Percentiles rank a stretch among this genome's conserved stretches.
Evolutionary conservation across 2,113 vertebrate species (phyloP).

Genomic region (Athene cunicularia): DNA sequence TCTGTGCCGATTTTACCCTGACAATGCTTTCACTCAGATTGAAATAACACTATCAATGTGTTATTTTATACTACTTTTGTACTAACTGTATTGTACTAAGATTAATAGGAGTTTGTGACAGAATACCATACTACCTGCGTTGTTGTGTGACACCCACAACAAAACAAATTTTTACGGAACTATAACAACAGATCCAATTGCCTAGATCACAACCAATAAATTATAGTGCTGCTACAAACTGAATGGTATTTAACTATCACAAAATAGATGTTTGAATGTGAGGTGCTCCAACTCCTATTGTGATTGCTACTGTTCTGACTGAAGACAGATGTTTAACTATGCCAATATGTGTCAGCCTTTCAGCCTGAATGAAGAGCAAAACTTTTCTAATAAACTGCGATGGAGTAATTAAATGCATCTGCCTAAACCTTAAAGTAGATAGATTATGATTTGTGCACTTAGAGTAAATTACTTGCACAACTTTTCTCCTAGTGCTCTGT

Average conservation of each 20-base stretch:
- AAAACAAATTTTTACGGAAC: background rate
- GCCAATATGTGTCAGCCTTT: background rate
- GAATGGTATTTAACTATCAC: background rate
- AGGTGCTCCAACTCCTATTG: background rate
- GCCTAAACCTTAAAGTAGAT: background rate
- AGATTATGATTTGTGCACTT: background rate
- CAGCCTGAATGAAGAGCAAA: background rate
- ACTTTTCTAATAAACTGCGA: background rate
- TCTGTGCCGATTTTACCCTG: background rate
- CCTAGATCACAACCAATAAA: background rate
- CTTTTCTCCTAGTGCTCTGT: background rate
- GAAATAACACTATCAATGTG: background rate
- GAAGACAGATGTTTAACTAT: background rate
- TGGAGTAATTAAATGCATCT: background rate
- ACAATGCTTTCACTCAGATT: background rate
- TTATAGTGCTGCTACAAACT: background rate
- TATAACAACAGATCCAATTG: background rate
- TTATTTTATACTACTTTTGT: background rate
- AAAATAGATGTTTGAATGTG: background rate
- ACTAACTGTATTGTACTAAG: background rate
- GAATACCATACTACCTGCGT: background rate
- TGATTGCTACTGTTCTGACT: background rate
- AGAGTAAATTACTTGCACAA: background rate
- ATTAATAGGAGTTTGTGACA: background rate
- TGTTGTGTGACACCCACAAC: background rate